These are phyloP conservation scores for Drosophila kambysellisi DNA, from an alignment of 2,888 invertebrate species.

Conservation along the genomic window DNA sequence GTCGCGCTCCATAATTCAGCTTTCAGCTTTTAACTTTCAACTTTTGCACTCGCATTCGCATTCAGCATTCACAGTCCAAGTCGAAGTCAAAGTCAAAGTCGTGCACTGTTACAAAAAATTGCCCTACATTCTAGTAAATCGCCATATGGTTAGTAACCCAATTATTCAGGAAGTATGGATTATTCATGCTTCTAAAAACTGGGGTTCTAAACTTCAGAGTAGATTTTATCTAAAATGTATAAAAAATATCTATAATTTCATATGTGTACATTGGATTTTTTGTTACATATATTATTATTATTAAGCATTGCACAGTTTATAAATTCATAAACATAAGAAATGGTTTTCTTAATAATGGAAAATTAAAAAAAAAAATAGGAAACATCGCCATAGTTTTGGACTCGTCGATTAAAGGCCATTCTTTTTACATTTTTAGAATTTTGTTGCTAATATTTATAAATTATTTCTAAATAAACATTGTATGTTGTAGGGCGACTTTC, in stretches of 20 bases:
- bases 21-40: slow-evolving; percentile 57
- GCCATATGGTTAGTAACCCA: background rate
- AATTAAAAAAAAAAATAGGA: background rate
- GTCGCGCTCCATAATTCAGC: slow-evolving; percentile 77
- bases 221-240: background rate
- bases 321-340: background rate
- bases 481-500: background rate
- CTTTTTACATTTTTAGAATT: background rate
- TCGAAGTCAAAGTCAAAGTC: slow-evolving; percentile 4
- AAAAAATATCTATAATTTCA: background rate
- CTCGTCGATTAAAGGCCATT: background rate
- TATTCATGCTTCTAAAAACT: background rate
- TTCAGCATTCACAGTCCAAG: background rate
- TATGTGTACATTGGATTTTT: no score
- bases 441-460: background rate
- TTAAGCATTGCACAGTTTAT: background rate
- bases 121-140: background rate
- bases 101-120: background rate
- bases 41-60: slow-evolving; percentile 43
- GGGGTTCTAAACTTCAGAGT: background rate
- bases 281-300: background rate
- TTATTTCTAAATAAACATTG: background rate
- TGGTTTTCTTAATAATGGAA: background rate
- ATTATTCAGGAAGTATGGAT: background rate
- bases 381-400: background rate